These are phyloP conservation scores for Liposcelis brunnea DNA, from an alignment of 2,888 invertebrate genomes.

Conservation along the genomic window DNA sequence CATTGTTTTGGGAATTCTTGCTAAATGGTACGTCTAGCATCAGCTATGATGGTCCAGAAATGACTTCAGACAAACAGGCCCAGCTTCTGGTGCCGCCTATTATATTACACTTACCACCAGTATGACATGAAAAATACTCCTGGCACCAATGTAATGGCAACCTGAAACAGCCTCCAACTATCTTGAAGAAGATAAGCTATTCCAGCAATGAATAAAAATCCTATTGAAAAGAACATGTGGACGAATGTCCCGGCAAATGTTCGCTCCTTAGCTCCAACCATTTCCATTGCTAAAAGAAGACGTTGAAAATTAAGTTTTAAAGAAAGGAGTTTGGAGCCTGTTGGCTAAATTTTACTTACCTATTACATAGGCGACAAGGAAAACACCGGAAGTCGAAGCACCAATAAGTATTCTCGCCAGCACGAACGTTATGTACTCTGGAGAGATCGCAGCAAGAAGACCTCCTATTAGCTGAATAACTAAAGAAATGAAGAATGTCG, in stretches of 20 bases:
- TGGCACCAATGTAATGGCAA: constrained; percentile 45
- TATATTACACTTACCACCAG: constrained; percentile 43
- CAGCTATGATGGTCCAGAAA: no score
- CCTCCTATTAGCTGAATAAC: constrained; percentile 52
- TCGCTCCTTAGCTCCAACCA: constrained; percentile 52
- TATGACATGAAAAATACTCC: constrained; percentile 47
- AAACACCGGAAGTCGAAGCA: constrained; percentile 56
- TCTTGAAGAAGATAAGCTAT: constrained; percentile 39
- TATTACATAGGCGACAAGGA: constrained; percentile 60
- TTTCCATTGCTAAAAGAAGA: constrained; percentile 36
- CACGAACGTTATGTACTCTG: constrained; percentile 49
- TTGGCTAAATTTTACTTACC: no score
- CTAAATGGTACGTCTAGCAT: no score
- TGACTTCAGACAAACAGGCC: no score
- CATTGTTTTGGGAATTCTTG: no score
- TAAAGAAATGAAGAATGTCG: constrained; percentile 52
- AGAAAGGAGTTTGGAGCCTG: not conserved
- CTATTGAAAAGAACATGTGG: constrained; percentile 57
- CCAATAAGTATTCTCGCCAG: constrained; percentile 48
- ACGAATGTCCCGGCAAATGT: constrained; percentile 51
- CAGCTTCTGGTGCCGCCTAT: no score
- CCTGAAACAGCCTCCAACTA: constrained; percentile 51
- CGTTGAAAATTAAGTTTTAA: no score
- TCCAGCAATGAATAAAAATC: constrained; percentile 47
- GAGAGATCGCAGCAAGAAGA: constrained; percentile 43